Conservation (phyloP, 23 tunicate species). For the Styela clava region DNA sequence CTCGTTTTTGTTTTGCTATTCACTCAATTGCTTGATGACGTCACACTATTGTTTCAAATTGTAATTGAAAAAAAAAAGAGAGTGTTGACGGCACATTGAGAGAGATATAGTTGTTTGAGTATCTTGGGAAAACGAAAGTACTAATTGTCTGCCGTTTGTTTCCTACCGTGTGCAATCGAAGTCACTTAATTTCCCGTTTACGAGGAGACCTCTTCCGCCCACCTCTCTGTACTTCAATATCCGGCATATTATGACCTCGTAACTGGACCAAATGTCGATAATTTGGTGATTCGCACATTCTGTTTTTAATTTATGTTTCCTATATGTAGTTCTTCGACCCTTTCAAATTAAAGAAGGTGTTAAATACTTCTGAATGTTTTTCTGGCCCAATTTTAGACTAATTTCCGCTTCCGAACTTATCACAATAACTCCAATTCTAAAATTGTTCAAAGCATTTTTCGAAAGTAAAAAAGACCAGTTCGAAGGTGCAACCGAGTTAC, state of each 20-base stretch:
- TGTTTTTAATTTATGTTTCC: constrained; percentile 12
- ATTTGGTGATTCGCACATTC: constrained; percentile 11
- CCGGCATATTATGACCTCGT: constrained; percentile 2
- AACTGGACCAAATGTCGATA: constrained; percentile 13
- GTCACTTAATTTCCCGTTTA: constrained; percentile 9
- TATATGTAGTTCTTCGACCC: neutral
- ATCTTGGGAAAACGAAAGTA: neutral
- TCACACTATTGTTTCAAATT: neutral
- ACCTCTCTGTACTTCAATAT: neutral
- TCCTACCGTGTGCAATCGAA: neutral
- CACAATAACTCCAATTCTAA: too few relatives aligned
- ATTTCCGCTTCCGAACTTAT: too few relatives aligned
- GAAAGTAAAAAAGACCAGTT: too few relatives aligned
- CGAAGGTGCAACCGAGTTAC: too few relatives aligned
- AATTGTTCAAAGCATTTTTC: too few relatives aligned
- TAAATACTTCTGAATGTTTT: neutral
- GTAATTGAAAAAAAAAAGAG: too few relatives aligned
- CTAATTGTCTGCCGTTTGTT: neutral
- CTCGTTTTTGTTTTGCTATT: neutral
- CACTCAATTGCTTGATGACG: neutral
- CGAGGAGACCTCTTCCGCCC: constrained; percentile 7
- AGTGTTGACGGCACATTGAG: neutral
- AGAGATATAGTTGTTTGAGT: neutral
- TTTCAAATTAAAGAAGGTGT: neutral
- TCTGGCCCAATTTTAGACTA: too few relatives aligned